Base-by-base conservation (phyloP, 1,140 invertebrate species). In the Cepaea nemoralis region DNA sequence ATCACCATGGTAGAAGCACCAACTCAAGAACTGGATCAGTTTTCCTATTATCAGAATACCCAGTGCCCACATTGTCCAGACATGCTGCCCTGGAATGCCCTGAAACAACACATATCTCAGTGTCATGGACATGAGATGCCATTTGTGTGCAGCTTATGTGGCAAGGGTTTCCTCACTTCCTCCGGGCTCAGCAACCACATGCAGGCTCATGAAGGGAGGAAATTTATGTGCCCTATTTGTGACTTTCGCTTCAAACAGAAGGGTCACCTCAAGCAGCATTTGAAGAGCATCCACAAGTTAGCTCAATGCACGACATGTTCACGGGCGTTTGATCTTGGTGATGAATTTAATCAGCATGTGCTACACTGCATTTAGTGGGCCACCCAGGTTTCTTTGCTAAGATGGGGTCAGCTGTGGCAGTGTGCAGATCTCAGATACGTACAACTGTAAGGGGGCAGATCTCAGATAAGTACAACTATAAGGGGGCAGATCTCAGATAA, bases 201-300 rank as follows among this genome's bases (percentile, higher is more conserved):
- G 75, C 48, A 63, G 39, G 59, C 75, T 22, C 75, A 77, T n/a
- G 50, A 77, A 63, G 75, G 75, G 12, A 59, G 59, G 22, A 59
- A 77, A 40, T 77, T 77, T 35, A 66, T 77, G 75, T 77, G 75
- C 55, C 75, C 75, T 24, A 66, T 77, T 39, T 77, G 75, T 77
- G 75, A 77, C 39, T 59, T 66, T 35, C 35, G 50, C 33, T 77
- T 77, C 37, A 77, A 59, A n/a, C 75, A 77, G 27, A 77, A 77
- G 27, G 48, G 50, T 16, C 59, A 59, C 24, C 35, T 77, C 1
- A 77, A 77, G 37, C 31, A 55, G 8, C 75, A 77, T 40, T 59
- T 78, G 16, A 78, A 78, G 48, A 78, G 48, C 33, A 78, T 78
- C 33, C 77, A 78, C 31, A 67, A 69, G 19, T 45, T 63, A 33